Conservation (phyloP, 2,113 vertebrate genomes). For the Equus przewalskii region DNA sequence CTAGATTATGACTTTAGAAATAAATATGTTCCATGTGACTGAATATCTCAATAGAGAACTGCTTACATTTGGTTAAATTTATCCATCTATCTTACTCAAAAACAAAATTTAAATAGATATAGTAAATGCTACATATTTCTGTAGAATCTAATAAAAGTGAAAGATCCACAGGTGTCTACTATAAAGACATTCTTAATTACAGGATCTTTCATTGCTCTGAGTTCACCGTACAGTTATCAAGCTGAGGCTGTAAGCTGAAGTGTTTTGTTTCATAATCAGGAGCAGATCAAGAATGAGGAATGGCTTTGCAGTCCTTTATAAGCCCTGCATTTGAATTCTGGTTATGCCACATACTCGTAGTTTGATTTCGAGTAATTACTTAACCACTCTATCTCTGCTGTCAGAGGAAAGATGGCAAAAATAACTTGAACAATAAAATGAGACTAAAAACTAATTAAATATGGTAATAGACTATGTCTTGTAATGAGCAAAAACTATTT, state of each 20-base stretch:
- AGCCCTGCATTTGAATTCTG: background rate
- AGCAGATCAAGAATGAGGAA: background rate
- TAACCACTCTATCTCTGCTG: background rate
- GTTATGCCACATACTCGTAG: background rate
- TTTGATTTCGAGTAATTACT: background rate
- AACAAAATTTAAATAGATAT: background rate
- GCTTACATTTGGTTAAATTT: background rate
- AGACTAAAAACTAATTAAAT: background rate
- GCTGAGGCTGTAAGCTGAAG: background rate
- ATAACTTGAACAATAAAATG: background rate
- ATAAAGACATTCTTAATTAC: background rate
- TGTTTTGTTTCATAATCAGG: background rate
- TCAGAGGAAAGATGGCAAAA: background rate
- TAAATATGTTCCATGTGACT: background rate
- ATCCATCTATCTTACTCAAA: background rate
- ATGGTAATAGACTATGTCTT: background rate
- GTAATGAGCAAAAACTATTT: background rate
- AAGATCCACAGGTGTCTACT: background rate
- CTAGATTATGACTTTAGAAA: background rate
- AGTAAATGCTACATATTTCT: background rate
- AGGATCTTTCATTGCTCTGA: background rate
- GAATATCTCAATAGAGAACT: background rate
- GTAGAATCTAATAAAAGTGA: background rate
- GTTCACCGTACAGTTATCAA: background rate
- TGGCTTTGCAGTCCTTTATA: background rate